Evolutionary conservation across 2,797 vertebrate genomes (phyloP).

Genomic region (Corythornis leucogaster): DNA sequence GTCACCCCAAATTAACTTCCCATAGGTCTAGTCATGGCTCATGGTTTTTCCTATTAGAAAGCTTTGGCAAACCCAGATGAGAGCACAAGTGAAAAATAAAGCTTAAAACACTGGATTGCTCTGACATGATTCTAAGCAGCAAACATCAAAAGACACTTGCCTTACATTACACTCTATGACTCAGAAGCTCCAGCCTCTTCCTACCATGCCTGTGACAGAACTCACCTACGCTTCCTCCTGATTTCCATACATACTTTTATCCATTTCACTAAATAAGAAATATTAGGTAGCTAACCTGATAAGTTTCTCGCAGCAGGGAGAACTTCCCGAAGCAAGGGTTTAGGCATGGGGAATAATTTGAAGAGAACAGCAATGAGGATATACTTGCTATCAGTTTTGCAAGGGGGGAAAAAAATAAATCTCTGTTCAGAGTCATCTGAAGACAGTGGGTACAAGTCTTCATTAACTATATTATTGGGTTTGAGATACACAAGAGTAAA

Average conservation of each 20-base stretch:
- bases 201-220: not conserved
- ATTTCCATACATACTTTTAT: not conserved
- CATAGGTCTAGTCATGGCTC: not conserved
- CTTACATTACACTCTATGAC: not conserved
- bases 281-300: not conserved
- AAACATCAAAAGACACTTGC: not conserved
- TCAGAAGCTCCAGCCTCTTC: not conserved
- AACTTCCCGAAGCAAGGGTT: not conserved
- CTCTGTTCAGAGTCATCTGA: not conserved
- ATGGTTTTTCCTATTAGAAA: not conserved
- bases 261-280: not conserved
- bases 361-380: not conserved
- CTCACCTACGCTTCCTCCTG: not conserved
- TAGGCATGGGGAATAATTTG: not conserved
- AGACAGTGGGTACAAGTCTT: not conserved
- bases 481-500: not conserved
- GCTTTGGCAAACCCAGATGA: not conserved
- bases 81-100: not conserved
- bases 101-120: not conserved
- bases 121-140: not conserved
- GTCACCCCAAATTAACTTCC: not conserved
- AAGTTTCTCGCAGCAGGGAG: not conserved
- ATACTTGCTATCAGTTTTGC: not conserved
- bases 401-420: too few relatives aligned
- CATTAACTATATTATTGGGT: not conserved